These are phyloP conservation scores for Corythornis madagascariensis DNA, from an alignment of 2,113 vertebrate genomes.

Conservation along the genomic window DNA sequence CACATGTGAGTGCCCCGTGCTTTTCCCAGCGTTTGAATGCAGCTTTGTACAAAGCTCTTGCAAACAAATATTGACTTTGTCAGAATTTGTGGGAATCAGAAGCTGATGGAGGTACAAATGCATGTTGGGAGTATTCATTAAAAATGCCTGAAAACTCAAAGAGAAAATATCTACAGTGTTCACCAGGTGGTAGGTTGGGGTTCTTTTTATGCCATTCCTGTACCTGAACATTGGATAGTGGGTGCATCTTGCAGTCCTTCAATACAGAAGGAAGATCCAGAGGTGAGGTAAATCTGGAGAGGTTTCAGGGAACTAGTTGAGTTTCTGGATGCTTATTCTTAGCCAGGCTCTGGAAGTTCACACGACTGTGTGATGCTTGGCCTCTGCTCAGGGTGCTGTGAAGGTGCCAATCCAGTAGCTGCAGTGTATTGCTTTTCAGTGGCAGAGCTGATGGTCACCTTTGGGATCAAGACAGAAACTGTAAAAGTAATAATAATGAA, in stretches of 20 bases:
- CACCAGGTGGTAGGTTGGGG: not conserved
- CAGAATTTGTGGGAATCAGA: not conserved
- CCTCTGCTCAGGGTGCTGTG: not conserved
- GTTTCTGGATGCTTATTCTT: not conserved
- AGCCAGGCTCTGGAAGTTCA: not conserved
- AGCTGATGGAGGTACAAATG: not conserved
- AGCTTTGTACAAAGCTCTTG: not conserved
- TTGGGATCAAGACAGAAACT: not conserved
- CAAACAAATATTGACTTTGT: not conserved
- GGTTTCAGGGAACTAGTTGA: not conserved
- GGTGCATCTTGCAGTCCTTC: not conserved
- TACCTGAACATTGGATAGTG: no score
- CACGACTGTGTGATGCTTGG: not conserved
- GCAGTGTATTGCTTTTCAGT: not conserved
- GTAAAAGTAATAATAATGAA: not conserved
- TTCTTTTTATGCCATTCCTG: not conserved
- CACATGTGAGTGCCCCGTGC: not conserved
- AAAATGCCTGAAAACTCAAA: not conserved
- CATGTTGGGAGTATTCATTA: not conserved
- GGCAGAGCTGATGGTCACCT: not conserved
- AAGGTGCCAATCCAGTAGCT: not conserved
- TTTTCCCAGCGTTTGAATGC: not conserved
- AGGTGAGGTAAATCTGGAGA: not conserved
- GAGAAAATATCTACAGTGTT: not conserved
- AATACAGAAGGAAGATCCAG: not conserved